Conservation (phyloP, 2,888 invertebrate species). For the Heliconius erato region DNA sequence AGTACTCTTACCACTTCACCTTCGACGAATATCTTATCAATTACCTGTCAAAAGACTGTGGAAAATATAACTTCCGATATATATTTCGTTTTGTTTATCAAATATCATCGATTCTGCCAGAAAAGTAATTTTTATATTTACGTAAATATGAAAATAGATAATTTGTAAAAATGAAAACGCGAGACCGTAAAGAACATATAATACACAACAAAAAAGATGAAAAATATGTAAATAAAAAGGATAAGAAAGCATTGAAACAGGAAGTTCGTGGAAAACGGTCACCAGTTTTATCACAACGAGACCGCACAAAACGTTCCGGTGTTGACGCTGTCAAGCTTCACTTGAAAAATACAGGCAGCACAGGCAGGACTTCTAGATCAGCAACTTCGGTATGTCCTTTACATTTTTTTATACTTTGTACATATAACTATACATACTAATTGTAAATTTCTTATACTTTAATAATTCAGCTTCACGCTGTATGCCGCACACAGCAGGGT, state of each 20-base stretch:
- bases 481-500: no score
- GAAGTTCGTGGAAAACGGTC: conserved; percentile 53
- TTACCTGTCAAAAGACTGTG: conserved; percentile 55
- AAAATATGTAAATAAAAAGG: conserved; percentile 58
- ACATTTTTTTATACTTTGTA: neutral
- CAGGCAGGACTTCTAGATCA: conserved; percentile 80
- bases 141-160: conserved; percentile 11
- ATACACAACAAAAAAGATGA: conserved; percentile 60
- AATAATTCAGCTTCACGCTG: neutral
- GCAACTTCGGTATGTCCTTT: conserved; percentile 71
- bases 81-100: conserved; percentile 35
- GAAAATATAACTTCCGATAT: conserved; percentile 46
- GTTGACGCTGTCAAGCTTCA: conserved; percentile 80
- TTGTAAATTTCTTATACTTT: neutral
- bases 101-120: conserved; percentile 21
- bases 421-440: neutral
- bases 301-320: conserved; percentile 74
- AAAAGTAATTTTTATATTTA: conserved; percentile 18
- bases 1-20: conserved; percentile 65
- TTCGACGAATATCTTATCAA: conserved; percentile 79
- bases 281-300: conserved; percentile 56
- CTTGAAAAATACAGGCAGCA: conserved; percentile 73
- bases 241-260: conserved; percentile 55
- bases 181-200: conserved; percentile 64
- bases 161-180: conserved; percentile 72